A percentile compares a stretch with the other conserved stretches of the same genome.
Evolutionary conservation across 2,888 invertebrate genomes (phyloP).

Genomic region (Acronicta leporina): DNA sequence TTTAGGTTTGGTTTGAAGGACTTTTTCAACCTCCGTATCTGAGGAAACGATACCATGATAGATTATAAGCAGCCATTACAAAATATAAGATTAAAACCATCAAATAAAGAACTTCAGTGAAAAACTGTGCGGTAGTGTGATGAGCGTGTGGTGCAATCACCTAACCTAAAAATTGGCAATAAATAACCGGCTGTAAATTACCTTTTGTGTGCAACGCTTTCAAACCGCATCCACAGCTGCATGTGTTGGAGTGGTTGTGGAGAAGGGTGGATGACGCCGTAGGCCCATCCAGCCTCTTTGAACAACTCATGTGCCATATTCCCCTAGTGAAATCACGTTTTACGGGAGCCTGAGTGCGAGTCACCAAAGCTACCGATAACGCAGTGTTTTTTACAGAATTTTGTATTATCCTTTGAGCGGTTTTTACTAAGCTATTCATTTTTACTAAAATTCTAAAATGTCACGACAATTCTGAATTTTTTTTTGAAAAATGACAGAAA

Average conservation of each 20-base stretch:
- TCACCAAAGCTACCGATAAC: slow-evolving; percentile 75
- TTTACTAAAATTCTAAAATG: slow-evolving; percentile 62
- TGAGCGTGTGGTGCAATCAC: slow-evolving; percentile 75
- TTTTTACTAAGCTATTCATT: slow-evolving; percentile 92
- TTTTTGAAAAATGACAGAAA: slow-evolving; percentile 59
- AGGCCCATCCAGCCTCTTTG: slow-evolving; percentile 77
- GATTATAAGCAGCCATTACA: not conserved
- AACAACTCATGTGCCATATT: slow-evolving; percentile 92
- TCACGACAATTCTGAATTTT: slow-evolving; percentile 44
- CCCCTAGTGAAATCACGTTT: slow-evolving; percentile 92
- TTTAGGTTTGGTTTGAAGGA: slow-evolving; percentile 61
- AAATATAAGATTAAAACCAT: not conserved
- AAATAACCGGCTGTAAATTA: slow-evolving; percentile 65
- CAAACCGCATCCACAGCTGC: slow-evolving; percentile 91
- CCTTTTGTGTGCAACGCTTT: slow-evolving; percentile 92
- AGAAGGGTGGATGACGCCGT: slow-evolving; percentile 75
- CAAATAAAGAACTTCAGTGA: not conserved
- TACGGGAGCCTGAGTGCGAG: slow-evolving; percentile 78
- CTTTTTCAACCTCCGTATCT: slow-evolving; percentile 71
- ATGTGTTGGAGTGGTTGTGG: slow-evolving; percentile 90
- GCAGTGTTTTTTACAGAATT: slow-evolving; percentile 76
- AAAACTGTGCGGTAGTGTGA: slow-evolving; percentile 8
- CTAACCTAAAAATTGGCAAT: slow-evolving; percentile 75
- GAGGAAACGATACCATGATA: slow-evolving; percentile 48
- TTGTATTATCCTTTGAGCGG: slow-evolving; percentile 87